Evolutionary conservation across 2,113 vertebrate genomes (phyloP).

Genomic region (Irena cyanogastra): DNA sequence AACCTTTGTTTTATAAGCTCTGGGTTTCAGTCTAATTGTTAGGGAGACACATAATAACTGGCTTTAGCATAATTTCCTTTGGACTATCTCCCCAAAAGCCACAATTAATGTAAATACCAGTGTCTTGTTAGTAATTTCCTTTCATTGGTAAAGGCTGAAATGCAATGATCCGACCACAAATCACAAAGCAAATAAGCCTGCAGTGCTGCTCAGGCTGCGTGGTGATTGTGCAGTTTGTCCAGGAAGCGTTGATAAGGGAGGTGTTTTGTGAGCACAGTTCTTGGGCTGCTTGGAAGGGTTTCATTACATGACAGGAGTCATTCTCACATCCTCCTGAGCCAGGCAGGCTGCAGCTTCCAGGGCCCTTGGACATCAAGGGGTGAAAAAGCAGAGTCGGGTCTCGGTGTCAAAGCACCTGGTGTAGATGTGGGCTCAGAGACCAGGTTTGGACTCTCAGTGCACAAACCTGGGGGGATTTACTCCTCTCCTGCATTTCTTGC

Average conservation of each 20-base stretch:
- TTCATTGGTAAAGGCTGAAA: slow-evolving; percentile 36
- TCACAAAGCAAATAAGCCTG: slow-evolving; percentile 32
- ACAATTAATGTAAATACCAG: slow-evolving; percentile 58
- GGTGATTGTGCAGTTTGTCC: background rate
- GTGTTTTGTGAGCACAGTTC: background rate
- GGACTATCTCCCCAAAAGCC: slow-evolving; percentile 64
- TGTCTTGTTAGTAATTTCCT: slow-evolving; percentile 48
- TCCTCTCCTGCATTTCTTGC: background rate
- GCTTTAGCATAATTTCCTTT: slow-evolving; percentile 57
- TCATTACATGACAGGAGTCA: background rate
- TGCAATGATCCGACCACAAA: slow-evolving; percentile 50
- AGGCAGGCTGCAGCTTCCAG: background rate
- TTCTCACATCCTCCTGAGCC: background rate
- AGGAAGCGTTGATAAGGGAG: background rate
- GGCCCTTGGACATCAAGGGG: background rate
- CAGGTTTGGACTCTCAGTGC: background rate
- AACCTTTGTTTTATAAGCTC: slow-evolving; percentile 33
- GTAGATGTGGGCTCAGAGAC: background rate
- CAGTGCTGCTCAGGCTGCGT: background rate
- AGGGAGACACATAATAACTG: slow-evolving; percentile 50
- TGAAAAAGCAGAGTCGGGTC: background rate
- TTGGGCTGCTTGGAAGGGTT: background rate
- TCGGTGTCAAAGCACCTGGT: background rate
- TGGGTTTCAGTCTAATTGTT: slow-evolving; percentile 31
- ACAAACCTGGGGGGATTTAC: background rate